phyloP scores from a whole-genome alignment of 64 coral and sea anemone genomes.

The Stylophora pistillata region DNA sequence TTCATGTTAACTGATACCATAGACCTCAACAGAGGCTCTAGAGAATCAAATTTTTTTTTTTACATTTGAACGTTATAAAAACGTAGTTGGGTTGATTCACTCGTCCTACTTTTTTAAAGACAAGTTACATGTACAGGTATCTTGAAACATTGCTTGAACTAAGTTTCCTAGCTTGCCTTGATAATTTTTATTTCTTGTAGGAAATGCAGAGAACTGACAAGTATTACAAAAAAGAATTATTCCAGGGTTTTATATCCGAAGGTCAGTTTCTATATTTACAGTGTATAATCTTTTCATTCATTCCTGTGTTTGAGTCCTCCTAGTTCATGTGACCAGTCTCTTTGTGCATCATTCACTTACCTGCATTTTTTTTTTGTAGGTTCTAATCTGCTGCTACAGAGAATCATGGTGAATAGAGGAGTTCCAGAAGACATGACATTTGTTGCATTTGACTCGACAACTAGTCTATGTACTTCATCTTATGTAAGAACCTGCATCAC shows the following conservation, averaged over 20 bases:
- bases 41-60: too few species aligned
- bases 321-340: neutral
- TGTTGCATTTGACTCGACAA: slow-evolving; percentile 85
- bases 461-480: slow-evolving; percentile 72
- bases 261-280: neutral
- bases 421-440: slow-evolving; percentile 80
- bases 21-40: too few species aligned
- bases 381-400: slow-evolving; percentile 86
- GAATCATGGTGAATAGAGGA: slow-evolving; percentile 81
- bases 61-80: too few species aligned
- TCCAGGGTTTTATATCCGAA: slow-evolving; percentile 71
- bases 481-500: slow-evolving; percentile 68
- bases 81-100: too few species aligned
- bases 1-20: too few species aligned
- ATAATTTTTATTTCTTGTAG: neutral
- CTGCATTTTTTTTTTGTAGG: slow-evolving; percentile 44
- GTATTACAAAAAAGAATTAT: slow-evolving; percentile 35
- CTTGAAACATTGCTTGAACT: too few species aligned
- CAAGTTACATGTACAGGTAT: too few species aligned
- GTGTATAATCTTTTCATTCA: neutral
- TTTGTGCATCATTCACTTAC: neutral
- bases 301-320: neutral
- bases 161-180: too few species aligned
- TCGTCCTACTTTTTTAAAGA: too few species aligned
- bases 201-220: slow-evolving; percentile 61